phyloP scores from a whole-genome alignment of 2,113 vertebrate species.

The Rhinoderma darwinii region DNA sequence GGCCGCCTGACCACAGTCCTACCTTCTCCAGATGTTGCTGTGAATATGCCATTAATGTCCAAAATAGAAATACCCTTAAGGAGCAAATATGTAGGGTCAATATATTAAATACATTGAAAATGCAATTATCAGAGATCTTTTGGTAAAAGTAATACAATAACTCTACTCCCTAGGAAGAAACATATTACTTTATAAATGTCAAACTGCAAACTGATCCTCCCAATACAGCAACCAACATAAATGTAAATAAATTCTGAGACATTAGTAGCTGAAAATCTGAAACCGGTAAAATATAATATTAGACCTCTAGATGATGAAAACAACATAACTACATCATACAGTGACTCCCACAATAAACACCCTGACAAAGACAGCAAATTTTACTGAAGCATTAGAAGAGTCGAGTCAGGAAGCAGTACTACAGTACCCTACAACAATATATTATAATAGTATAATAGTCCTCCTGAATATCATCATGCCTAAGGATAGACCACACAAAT shows the following conservation, averaged over 20 bases:
- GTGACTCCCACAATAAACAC: background rate
- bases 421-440: background rate
- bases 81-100: background rate
- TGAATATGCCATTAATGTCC: too few species aligned
- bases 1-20: too few species aligned
- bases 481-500: too few species aligned
- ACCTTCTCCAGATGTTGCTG: too few species aligned
- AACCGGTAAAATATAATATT: background rate
- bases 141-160: background rate
- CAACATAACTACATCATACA: background rate
- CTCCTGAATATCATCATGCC: too few species aligned
- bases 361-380: background rate
- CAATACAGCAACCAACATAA: background rate
- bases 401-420: background rate
- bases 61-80: background rate
- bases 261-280: background rate
- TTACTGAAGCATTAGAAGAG: background rate
- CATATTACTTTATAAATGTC: conserved; percentile 10
- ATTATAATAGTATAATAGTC: background rate
- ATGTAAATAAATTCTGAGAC: background rate
- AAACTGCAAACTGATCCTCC: background rate
- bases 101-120: conserved; percentile 8
- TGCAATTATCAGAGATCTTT: background rate
- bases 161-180: background rate
- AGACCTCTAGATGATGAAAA: background rate